A percentile compares a stretch with the other conserved stretches of the same genome.
Evolutionary conservation across 2,113 vertebrate species (phyloP).

Genomic region (Amazona guildingii): DNA sequence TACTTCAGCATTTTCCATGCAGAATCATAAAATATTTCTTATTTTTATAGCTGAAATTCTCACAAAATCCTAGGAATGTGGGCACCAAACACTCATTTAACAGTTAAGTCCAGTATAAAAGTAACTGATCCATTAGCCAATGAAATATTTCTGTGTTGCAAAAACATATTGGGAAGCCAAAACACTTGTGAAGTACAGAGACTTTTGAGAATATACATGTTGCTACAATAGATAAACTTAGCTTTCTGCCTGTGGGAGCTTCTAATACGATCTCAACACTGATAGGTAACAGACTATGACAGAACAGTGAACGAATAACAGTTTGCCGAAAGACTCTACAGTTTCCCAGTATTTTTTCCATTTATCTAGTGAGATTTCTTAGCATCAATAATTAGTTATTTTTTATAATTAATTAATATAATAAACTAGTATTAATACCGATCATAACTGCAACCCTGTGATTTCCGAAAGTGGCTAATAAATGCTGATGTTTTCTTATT

Average conservation of each 20-base stretch:
- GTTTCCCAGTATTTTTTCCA: background rate
- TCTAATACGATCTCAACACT: background rate
- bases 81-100: background rate
- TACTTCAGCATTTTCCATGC: background rate
- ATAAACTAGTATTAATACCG: background rate
- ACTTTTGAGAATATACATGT: background rate
- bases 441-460: background rate
- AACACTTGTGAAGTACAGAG: slow-evolving; percentile 2
- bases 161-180: background rate
- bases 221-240: background rate
- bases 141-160: background rate
- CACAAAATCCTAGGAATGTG: background rate
- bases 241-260: background rate
- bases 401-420: too few relatives aligned
- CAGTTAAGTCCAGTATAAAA: background rate
- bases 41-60: background rate
- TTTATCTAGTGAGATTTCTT: background rate
- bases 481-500: background rate
- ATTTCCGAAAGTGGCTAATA: background rate
- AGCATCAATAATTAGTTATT: background rate
- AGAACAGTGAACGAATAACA: slow-evolving; percentile 11
- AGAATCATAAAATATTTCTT: background rate
- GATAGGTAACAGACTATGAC: background rate
- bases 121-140: background rate
- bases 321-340: background rate